These are phyloP conservation scores for Callipepla squamata DNA, from an alignment of 2,113 vertebrate species.

Conservation along the genomic window DNA sequence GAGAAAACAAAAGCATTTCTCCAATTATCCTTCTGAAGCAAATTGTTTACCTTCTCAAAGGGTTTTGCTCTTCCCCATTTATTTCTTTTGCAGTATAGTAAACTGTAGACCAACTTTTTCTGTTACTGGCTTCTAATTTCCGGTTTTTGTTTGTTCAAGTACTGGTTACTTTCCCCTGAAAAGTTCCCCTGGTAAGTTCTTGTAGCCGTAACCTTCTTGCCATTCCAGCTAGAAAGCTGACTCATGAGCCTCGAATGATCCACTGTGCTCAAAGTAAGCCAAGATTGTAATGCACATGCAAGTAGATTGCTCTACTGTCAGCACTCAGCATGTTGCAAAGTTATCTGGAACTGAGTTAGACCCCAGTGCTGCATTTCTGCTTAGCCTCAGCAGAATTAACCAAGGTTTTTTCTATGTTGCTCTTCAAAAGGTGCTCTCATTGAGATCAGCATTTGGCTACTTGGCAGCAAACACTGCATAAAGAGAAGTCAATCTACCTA, in stretches of 20 bases:
- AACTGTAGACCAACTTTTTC: background rate
- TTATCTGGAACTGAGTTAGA: background rate
- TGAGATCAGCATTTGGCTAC: background rate
- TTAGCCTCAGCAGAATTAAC: background rate
- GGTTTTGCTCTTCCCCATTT: background rate
- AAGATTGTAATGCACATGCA: background rate
- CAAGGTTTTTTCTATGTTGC: background rate
- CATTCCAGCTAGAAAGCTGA: background rate
- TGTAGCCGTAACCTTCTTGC: background rate
- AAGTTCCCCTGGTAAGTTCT: background rate
- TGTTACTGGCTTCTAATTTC: background rate
- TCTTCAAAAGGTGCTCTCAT: background rate
- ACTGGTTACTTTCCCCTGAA: background rate
- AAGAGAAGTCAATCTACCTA: background rate
- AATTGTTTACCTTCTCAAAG: background rate
- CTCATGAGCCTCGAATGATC: background rate
- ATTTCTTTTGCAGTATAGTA: background rate
- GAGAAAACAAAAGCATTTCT: background rate
- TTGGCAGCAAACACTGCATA: background rate
- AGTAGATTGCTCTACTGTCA: rapidly evolving
- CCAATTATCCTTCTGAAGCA: background rate
- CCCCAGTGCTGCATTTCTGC: rapidly evolving
- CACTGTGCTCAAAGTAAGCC: background rate
- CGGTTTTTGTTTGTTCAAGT: background rate
- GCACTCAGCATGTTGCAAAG: background rate